Evolutionary conservation across 2,113 vertebrate genomes (phyloP).

Genomic region (Cyprinodon tularosa): DNA sequence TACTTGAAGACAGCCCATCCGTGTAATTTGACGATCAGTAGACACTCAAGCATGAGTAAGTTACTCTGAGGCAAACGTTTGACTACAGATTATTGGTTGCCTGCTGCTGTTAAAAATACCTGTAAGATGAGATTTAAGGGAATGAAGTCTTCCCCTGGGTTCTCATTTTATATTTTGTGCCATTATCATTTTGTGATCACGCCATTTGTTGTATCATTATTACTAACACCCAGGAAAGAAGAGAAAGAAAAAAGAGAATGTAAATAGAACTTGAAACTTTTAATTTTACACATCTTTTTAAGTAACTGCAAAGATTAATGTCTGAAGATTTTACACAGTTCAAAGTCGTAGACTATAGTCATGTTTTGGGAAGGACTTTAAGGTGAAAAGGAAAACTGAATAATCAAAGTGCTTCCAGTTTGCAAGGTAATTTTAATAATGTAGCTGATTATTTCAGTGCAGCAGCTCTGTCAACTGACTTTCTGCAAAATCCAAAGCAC

Average conservation of each 20-base stretch:
- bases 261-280: neutral
- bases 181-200: neutral
- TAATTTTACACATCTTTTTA: neutral
- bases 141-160: neutral
- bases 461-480: neutral
- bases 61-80: conserved; percentile 20
- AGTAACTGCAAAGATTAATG: neutral
- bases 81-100: neutral
- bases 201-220: neutral
- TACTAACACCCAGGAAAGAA: neutral
- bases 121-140: neutral
- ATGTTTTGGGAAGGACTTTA: neutral
- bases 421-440: neutral
- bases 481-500: neutral
- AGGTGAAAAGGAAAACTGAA: neutral
- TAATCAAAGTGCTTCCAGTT: neutral
- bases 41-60: neutral
- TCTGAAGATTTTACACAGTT: neutral
- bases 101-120: neutral
- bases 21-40: neutral
- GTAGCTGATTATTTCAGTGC: neutral
- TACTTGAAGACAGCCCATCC: conserved; percentile 18
- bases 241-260: neutral
- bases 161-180: neutral
- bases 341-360: neutral